These are phyloP conservation scores for Netelia fuscicornis DNA, from an alignment of 2,888 invertebrate genomes.

Conservation along the genomic window DNA sequence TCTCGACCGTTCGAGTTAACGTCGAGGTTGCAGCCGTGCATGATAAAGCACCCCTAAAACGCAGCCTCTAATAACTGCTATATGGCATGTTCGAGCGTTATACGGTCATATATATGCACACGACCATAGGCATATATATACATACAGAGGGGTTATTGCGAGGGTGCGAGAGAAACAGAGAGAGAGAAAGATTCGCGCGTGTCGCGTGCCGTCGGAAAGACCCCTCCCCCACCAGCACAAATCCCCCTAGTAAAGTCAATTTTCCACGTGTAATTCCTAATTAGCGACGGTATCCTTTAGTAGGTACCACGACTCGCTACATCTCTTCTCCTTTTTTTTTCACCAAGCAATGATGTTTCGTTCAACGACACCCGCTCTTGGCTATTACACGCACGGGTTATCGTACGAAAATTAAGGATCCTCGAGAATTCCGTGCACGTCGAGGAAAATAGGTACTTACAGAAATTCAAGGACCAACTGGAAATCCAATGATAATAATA, in stretches of 20 bases:
- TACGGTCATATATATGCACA: neutral
- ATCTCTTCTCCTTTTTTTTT: neutral
- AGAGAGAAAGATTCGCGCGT: conserved; percentile 19
- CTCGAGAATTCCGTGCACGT: too few relatives aligned
- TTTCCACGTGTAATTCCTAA: conserved; percentile 45
- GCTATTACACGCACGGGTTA: too few relatives aligned
- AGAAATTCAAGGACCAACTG: too few relatives aligned
- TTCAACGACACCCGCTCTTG: neutral
- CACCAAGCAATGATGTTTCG: conserved; percentile 9
- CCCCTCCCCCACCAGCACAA: conserved; percentile 2
- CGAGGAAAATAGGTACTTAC: too few relatives aligned
- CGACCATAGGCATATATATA: neutral
- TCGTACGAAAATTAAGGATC: too few relatives aligned
- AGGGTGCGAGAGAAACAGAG: neutral
- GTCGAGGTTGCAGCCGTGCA: conserved; percentile 56
- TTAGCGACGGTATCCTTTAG: conserved; percentile 20
- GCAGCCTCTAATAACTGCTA: conserved; percentile 46
- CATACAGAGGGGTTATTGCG: neutral
- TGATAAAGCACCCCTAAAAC: conserved; percentile 59
- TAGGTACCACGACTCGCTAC: conserved; percentile 22
- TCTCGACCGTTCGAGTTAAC: conserved; percentile 52
- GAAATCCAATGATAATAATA: too few relatives aligned
- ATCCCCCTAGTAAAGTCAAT: conserved; percentile 22
- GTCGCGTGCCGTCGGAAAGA: conserved; percentile 48
- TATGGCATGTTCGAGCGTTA: conserved; percentile 29